Base-by-base conservation (phyloP, 2,888 invertebrate species). In the Girardia tigrina region DNA sequence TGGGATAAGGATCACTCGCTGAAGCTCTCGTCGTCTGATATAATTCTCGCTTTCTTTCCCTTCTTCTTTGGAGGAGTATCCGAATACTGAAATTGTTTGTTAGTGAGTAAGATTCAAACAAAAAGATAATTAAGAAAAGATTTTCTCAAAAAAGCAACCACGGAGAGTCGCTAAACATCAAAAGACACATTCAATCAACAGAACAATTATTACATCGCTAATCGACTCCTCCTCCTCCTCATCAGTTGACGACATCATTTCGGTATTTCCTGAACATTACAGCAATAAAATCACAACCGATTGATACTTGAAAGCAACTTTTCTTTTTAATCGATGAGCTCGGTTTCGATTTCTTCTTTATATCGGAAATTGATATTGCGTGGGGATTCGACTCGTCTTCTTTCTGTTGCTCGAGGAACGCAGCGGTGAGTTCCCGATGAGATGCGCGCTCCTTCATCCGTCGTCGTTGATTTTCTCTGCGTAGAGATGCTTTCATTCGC, bases 401-500 rank as follows among this genome's bases (percentile, higher is more conserved):
- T 56, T 56, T 56, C 28, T 72, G 29, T 29, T 72, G 29, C 36
- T 72, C 73, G 6, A 74, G 56, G 20, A 74, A 42, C 1, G 74
- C 69, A 1, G 26, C 27, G 27, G 56, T 42, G 6, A 74, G 71
- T 71, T 74, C 72, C 70, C 70, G 27, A 20, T 36, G 42, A n/a
- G 28, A 29, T 79, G 78, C 1, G 84, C 84, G 81, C 80, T 88
- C 88, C 77, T 86, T 84, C 71, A 82, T 86, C 78, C 87, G 83
- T 79, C 88, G 86, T 78, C 88, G 87, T 79, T 88, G 88, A 77
- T 85, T 88, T 81, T 89, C 89, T 28, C 88, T 85, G 14, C 91
- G 88, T 86, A 91, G 89, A 0, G 92, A 90, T 74, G 94, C 92
- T 69, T 92, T 88, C 12, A 98, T 85, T 82, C 91, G 90, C 85